These are phyloP conservation scores for Clytia hemisphaerica DNA, from an alignment of 30 jellyfish, hydroid and myxozoan genomes.

Conservation along the genomic window DNA sequence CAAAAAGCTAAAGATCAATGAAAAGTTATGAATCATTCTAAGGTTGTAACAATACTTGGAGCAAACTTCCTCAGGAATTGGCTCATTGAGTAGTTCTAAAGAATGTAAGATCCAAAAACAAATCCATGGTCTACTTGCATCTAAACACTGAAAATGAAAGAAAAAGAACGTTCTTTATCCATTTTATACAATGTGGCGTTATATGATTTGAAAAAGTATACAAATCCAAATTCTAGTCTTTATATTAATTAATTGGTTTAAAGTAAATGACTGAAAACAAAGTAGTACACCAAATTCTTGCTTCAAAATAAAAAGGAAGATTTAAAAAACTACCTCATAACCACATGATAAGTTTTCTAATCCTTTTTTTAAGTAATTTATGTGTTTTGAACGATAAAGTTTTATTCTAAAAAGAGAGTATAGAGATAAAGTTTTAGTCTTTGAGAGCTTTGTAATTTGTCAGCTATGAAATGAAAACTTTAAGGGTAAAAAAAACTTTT, in stretches of 20 bases:
- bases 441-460: too few relatives aligned
- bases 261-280: neutral
- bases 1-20: neutral
- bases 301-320: neutral
- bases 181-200: neutral
- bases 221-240: neutral
- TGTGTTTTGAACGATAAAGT: constrained; percentile 52
- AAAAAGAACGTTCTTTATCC: neutral
- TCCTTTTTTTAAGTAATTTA: constrained; percentile 57
- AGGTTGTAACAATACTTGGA: too few relatives aligned
- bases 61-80: constrained; percentile 74
- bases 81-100: constrained; percentile 67
- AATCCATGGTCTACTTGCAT: constrained; percentile 97
- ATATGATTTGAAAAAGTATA: neutral
- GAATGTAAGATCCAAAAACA: constrained; percentile 89
- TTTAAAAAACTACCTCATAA: constrained; percentile 37
- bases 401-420: constrained; percentile 12
- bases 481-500: too few relatives aligned
- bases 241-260: neutral
- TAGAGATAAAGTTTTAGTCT: too few relatives aligned
- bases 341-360: constrained; percentile 46
- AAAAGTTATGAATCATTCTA: too few relatives aligned
- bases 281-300: neutral
- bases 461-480: too few relatives aligned
- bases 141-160: constrained; percentile 55